A percentile compares a stretch with the other conserved stretches of the same genome.
These are phyloP conservation scores for Diplogasteroides magnus DNA, from an alignment of 1,140 invertebrate species.

Conservation along the genomic window DNA sequence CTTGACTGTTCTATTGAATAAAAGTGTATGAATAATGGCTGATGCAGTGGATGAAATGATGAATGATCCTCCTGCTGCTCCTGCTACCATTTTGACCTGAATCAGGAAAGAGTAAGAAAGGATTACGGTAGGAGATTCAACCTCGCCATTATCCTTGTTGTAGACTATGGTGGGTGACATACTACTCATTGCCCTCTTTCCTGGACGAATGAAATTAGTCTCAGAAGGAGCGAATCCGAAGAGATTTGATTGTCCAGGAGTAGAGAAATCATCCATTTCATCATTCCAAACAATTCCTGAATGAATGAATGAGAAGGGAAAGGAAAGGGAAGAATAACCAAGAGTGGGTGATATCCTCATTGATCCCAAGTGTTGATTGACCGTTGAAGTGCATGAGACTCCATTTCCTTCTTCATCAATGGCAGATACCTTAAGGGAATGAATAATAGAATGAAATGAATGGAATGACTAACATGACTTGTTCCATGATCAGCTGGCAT, in stretches of 20 bases:
- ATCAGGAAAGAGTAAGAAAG: neutral
- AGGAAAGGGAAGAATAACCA: too few species aligned
- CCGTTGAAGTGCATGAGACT: constrained; percentile 80
- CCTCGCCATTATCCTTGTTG: constrained; percentile 67
- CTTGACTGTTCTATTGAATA: constrained; percentile 78
- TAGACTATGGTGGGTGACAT: constrained; percentile 81
- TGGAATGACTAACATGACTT: neutral
- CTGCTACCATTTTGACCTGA: constrained; percentile 66
- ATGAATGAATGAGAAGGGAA: too few species aligned
- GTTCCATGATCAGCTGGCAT: constrained; percentile 64
- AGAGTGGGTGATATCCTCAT: constrained; percentile 69
- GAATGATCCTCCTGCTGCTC: constrained; percentile 81
- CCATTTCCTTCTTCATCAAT: constrained; percentile 81
- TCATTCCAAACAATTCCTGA: constrained; percentile 84
- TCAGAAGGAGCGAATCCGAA: constrained; percentile 64
- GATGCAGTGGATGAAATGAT: constrained; percentile 77
- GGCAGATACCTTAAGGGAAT: constrained; percentile 79
- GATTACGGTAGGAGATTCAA: neutral
- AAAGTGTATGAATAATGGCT: constrained; percentile 72
- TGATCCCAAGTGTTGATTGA: constrained; percentile 69
- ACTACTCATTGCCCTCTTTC: constrained; percentile 82
- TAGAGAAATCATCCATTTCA: constrained; percentile 82
- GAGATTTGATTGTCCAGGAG: constrained; percentile 60
- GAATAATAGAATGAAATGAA: constrained; percentile 51
- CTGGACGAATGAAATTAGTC: constrained; percentile 71